phyloP scores from a whole-genome alignment of 2,797 vertebrate species.

The Heteromormyrus szaboi region DNA sequence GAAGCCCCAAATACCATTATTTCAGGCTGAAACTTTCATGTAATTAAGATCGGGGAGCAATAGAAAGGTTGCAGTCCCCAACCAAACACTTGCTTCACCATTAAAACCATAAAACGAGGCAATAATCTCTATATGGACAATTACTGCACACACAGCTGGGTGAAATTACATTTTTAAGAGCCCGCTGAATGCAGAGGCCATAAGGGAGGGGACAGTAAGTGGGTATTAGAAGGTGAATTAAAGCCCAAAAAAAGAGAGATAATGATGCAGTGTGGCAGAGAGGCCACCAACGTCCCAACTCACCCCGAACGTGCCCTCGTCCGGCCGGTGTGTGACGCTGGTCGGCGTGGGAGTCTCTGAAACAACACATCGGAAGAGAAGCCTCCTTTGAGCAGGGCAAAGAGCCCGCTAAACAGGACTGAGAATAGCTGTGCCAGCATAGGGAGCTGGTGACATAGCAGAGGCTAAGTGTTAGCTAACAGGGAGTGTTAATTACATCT shows the following conservation, averaged over 20 bases:
- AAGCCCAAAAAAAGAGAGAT: not conserved
- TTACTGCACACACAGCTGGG: constrained; percentile 43
- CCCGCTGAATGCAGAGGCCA: constrained; percentile 34
- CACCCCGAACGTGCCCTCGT: constrained; percentile 86
- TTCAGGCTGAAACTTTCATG: constrained; percentile 12
- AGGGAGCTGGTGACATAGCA: not conserved
- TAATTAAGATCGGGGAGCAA: constrained; percentile 31
- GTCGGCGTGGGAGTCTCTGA: constrained; percentile 67
- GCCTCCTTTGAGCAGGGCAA: not conserved
- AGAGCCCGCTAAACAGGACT: not conserved
- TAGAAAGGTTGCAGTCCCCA: not conserved
- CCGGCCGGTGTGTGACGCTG: constrained; percentile 76
- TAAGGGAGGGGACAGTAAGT: constrained; percentile 19
- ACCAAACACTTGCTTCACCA: not conserved
- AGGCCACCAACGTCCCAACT: constrained; percentile 40
- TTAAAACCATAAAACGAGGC: constrained; percentile 36
- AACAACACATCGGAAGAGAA: constrained; percentile 12
- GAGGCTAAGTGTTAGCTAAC: not conserved
- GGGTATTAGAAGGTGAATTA: constrained; percentile 3
- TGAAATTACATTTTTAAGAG: constrained; percentile 43
- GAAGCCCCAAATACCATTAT: constrained; percentile 17
- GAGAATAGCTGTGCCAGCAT: not conserved
- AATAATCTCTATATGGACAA: constrained; percentile 47
- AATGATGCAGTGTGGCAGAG: not conserved
- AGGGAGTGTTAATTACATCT: not conserved